Base-by-base conservation (phyloP, 1,140 invertebrate species). In the Cydia fagiglandana region DNA sequence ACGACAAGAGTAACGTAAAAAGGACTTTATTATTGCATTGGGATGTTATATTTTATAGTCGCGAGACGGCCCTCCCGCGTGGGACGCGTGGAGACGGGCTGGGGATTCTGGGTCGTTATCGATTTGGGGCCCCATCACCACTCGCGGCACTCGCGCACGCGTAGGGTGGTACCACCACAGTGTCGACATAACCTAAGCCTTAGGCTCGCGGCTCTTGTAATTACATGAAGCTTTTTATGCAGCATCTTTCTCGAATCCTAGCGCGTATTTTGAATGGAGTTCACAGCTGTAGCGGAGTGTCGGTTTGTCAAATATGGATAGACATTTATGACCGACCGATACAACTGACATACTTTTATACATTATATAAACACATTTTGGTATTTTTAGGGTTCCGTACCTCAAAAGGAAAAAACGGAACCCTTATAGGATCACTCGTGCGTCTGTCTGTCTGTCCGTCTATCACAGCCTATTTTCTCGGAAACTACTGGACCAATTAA, bases 71-170 rank as follows among this genome's bases (percentile, higher is more conserved):
- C 17, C 50, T 53, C 50, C 75, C 79, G 77, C 75, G 82, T 85
- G 80, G 80, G 77, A 79, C 79, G 78, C 77, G 78, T 76, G 83
- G 81, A 85, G 86, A 84, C 81, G 84, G 83, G 85, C 56, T 83
- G 41, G 73, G 68, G 90, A 91, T 91, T 89, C 88, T 91, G 88
- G 87, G 85, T 81, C 80, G 83, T 83, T 91, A 92, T 92, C 89
- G 91, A 92, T 92, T 88, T 79, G 79, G 80, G 80, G 80, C 81
- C 77, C 86, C 87, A 88, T 86, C 87, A 87, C 83, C 87, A 87
- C 84, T 38, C 17, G 73, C 74, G 79, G 76, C 77, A 79, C 77
- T 80, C 81, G 83, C 84, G 88, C 88, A 88, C 86, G 86, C 86
- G 87, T 81, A 80, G 64, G 64, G 64, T 66, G 64, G 64, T 66